Base-by-base conservation (phyloP, 2,888 invertebrate genomes). In the Endomychus coccineus region DNA sequence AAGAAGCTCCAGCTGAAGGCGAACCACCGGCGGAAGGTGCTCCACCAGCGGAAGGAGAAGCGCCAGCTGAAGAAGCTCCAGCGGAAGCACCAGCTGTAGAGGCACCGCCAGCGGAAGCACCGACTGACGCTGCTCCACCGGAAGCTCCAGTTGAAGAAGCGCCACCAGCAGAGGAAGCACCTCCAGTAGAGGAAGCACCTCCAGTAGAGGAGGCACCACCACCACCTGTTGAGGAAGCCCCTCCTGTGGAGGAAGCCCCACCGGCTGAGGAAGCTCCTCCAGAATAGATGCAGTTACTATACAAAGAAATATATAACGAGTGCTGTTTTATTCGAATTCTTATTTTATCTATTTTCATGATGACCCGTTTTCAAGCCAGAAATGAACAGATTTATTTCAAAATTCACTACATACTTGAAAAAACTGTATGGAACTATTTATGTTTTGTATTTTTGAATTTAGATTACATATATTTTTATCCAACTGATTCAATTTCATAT, bases 101-200 rank as follows among this genome's bases (percentile, higher is more conserved):
- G 4, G 39, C 11, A 15, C 22, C 11, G 16, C 21, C 28, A 16
- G 37, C 22, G 15, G 27, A 14, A 6, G 33, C 17, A 3, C 25
- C 31, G 17, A 21, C 27, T 1, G 42, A 30, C 25, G 22, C 24
- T 11, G 17, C 17, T 2, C 14, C 39, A 15, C 28, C 23, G 17
- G 43, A 40, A 43, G 36, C 9, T 23, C 9, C 15, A 2, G 21
- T 11, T 2, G 30, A 51, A 27, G 40, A 41, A n/a, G 39, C 41
- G 3, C 36, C 38, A 13, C 42, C 44, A 22, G 39, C 42, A 32
- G 46, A 47, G n/a, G 51, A 51, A 31, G 49, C 43, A 5, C 50
- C 30, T 49, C 38, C 49, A 45, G 40, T 10, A 23, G n/a, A 10
- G 21, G 14, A 32, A 35, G 12, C 38, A 16, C 29, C 28, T 14